Evolutionary conservation across 2,113 vertebrate genomes (phyloP).

Genomic region (Triplophysa siluroides): DNA sequence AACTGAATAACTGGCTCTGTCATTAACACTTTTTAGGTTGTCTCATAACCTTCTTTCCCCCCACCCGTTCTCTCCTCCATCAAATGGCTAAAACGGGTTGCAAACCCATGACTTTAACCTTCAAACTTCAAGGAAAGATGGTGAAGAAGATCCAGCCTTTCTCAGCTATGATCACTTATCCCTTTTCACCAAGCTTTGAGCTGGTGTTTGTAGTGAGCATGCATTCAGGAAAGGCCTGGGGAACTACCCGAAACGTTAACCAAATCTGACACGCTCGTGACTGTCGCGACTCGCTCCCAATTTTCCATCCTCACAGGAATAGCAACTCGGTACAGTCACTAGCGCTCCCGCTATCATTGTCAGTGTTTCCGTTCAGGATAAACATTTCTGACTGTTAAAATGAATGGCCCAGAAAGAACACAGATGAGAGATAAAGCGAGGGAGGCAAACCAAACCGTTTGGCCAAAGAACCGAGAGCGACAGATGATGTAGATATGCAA

Average conservation of each 20-base stretch:
- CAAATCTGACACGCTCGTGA: conserved; percentile 18
- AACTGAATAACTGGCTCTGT: too few relatives aligned
- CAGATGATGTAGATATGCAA: background rate
- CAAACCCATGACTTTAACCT: background rate
- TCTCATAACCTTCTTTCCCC: too few relatives aligned
- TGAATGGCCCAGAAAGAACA: background rate
- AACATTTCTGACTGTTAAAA: conserved; percentile 21
- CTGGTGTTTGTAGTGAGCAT: background rate
- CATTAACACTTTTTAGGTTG: too few relatives aligned
- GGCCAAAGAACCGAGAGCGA: background rate
- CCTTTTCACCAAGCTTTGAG: background rate
- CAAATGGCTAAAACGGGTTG: background rate
- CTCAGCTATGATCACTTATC: too few relatives aligned
- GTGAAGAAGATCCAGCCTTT: too few relatives aligned
- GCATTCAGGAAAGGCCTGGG: background rate
- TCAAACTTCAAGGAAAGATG: background rate
- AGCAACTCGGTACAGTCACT: conserved; percentile 5
- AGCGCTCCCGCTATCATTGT: background rate
- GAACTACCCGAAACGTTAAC: background rate
- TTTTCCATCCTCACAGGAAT: background rate
- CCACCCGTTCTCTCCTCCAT: too few relatives aligned
- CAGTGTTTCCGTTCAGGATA: conserved; percentile 9
- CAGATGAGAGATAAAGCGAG: background rate
- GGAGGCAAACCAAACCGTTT: background rate
- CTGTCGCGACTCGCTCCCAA: background rate